phyloP scores from a whole-genome alignment of 2,888 invertebrate genomes.

The Thymelicus lineola region DNA sequence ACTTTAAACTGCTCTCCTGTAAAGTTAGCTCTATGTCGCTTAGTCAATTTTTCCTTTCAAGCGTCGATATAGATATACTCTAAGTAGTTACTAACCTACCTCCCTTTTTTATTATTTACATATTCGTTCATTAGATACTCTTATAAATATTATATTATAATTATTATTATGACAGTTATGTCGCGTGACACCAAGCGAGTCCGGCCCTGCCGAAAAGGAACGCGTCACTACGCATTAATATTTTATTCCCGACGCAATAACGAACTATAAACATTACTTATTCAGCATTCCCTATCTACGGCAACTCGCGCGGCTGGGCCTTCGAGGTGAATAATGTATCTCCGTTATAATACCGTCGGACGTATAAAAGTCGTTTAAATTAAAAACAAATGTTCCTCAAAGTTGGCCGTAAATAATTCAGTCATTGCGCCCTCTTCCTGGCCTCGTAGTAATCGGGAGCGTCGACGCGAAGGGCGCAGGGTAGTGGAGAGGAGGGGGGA shows the following conservation, averaged over 20 bases:
- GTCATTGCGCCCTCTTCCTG: constrained; percentile 51
- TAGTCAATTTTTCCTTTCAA: no score
- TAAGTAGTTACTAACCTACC: no score
- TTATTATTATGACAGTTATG: no score
- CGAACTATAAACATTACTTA: constrained; percentile 55
- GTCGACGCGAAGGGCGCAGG: constrained; percentile 42
- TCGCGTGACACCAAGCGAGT: no score
- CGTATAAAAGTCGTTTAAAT: constrained; percentile 60
- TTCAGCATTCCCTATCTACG: constrained; percentile 52
- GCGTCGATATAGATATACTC: no score
- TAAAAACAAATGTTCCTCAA: constrained; percentile 72
- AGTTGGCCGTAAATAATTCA: constrained; percentile 71
- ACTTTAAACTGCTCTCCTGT: no score
- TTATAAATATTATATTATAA: no score
- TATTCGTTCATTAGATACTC: no score
- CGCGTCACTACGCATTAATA: constrained; percentile 43
- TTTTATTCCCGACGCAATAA: constrained; percentile 51
- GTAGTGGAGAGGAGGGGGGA: constrained; percentile 37
- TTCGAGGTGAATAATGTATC: constrained; percentile 56
- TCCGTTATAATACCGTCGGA: constrained; percentile 55
- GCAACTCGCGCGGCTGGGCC: constrained; percentile 54
- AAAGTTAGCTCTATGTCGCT: no score
- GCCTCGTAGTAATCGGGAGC: constrained; percentile 55
- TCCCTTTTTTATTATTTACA: no score
- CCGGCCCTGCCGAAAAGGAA: no score